A percentile compares a stretch with the other conserved stretches of the same genome.
These are phyloP conservation scores for Sitobion miscanthi DNA, from an alignment of 1,140 invertebrate genomes.

Conservation along the genomic window DNA sequence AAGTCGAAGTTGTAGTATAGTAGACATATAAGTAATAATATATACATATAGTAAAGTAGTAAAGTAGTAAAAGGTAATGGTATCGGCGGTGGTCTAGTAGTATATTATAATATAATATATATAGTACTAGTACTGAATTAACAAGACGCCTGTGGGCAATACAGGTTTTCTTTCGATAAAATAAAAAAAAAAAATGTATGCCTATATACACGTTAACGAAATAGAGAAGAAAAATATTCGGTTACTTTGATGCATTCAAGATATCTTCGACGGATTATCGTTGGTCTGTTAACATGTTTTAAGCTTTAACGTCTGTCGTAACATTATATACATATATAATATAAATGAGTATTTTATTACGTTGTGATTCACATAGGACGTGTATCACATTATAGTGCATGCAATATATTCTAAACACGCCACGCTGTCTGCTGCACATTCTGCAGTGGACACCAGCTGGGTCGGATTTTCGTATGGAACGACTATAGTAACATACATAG, in stretches of 20 bases:
- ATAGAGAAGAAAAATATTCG: not conserved
- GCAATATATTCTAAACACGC: conserved; percentile 20
- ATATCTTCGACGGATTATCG: not conserved
- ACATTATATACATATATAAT: not conserved
- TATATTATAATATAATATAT: not conserved
- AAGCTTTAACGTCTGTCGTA: not conserved
- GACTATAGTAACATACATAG: not conserved
- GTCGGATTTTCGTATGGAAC: not conserved
- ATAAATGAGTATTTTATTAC: not conserved
- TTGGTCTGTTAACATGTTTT: not conserved
- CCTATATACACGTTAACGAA: not conserved
- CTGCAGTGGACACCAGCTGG: conserved; percentile 10
- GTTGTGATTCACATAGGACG: not conserved
- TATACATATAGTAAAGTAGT: not conserved
- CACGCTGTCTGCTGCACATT: conserved; percentile 10
- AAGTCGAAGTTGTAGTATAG: not conserved
- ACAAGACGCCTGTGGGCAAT: not conserved
- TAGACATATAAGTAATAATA: not conserved
- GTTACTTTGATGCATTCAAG: not conserved
- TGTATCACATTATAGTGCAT: not conserved
- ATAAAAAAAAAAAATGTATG: not conserved
- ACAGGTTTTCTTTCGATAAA: conserved; percentile 27
- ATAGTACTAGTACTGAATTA: not conserved
- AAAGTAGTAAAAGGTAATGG: not conserved
- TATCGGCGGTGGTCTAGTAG: not conserved